These are phyloP conservation scores for Synergus itoensis DNA, from an alignment of 2,888 invertebrate genomes.

Conservation along the genomic window DNA sequence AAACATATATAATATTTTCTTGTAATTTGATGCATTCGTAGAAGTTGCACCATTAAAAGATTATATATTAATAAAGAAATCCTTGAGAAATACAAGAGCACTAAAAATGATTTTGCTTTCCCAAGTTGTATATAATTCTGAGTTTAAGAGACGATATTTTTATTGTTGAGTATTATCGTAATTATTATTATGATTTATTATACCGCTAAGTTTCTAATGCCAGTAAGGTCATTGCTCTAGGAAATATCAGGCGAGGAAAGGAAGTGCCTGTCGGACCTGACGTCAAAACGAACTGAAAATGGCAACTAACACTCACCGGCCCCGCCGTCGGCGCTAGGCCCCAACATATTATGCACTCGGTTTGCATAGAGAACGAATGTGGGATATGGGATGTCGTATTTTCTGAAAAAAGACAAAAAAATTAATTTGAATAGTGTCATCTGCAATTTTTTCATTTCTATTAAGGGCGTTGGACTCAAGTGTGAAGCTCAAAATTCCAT, in stretches of 20 bases:
- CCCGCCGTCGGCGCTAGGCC: conserved; percentile 94
- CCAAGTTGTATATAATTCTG: conserved; percentile 7
- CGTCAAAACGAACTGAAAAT: conserved; percentile 56
- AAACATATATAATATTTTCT: too few relatives aligned
- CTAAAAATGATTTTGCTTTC: conserved; percentile 37
- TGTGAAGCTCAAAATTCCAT: too few relatives aligned
- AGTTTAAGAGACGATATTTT: conserved; percentile 29
- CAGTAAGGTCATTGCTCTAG: conserved; percentile 28
- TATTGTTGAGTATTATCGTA: conserved; percentile 29
- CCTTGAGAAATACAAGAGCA: conserved; percentile 3
- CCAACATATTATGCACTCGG: conserved; percentile 95
- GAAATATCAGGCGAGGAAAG: conserved; percentile 34
- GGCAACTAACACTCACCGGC: conserved; percentile 84
- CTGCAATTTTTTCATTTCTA: too few relatives aligned
- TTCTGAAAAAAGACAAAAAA: conserved; percentile 79
- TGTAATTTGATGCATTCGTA: too few relatives aligned
- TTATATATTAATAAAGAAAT: not conserved
- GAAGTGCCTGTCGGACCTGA: conserved; percentile 26
- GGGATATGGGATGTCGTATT: conserved; percentile 96
- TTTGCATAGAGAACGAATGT: conserved; percentile 96
- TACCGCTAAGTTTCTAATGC: conserved; percentile 35
- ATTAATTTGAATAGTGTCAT: not conserved
- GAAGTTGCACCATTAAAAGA: too few relatives aligned
- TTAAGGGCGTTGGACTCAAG: too few relatives aligned
- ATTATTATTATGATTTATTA: conserved; percentile 38